Conservation (phyloP, 2,113 vertebrate genomes). For the Etheostoma spectabile region DNA sequence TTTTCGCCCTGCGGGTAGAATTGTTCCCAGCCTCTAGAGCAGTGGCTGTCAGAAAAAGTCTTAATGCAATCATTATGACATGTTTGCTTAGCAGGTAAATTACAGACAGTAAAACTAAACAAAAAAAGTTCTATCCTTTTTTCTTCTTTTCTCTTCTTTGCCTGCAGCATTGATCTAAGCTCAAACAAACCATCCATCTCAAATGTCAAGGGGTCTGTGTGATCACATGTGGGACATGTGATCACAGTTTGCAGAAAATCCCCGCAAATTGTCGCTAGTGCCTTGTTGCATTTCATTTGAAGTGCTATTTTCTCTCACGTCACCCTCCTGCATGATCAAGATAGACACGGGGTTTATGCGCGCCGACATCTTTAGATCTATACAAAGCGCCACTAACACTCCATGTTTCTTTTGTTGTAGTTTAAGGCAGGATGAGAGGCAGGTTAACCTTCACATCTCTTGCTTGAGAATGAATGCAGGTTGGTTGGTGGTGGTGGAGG, state of each 20-base stretch:
- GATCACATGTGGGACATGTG: constrained; percentile 32
- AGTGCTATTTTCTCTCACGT: constrained; percentile 62
- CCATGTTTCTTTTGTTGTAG: constrained; percentile 65
- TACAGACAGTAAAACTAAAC: constrained; percentile 30
- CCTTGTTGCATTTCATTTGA: constrained; percentile 69
- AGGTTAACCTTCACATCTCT: constrained; percentile 67
- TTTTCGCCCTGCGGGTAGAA: constrained; percentile 77
- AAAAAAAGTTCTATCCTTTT: constrained; percentile 29
- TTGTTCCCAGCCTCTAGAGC: constrained; percentile 69
- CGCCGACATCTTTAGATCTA: constrained; percentile 68
- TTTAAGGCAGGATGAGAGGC: constrained; percentile 64
- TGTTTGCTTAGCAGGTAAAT: constrained; percentile 75
- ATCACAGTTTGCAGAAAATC: constrained; percentile 67
- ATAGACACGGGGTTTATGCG: constrained; percentile 45
- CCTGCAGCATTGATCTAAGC: constrained; percentile 63
- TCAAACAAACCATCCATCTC: constrained; percentile 59
- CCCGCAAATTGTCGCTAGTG: constrained; percentile 61
- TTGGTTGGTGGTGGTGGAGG: constrained; percentile 17
- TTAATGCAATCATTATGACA: constrained; percentile 67
- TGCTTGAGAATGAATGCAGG: constrained; percentile 54
- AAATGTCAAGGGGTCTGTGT: constrained; percentile 72
- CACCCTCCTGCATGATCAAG: constrained; percentile 62
- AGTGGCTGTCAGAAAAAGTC: constrained; percentile 61
- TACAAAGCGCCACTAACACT: constrained; percentile 55
- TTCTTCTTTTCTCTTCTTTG: constrained; percentile 17